These are phyloP conservation scores for Poicephalus gulielmi DNA, from an alignment of 2,113 vertebrate genomes.

Conservation along the genomic window DNA sequence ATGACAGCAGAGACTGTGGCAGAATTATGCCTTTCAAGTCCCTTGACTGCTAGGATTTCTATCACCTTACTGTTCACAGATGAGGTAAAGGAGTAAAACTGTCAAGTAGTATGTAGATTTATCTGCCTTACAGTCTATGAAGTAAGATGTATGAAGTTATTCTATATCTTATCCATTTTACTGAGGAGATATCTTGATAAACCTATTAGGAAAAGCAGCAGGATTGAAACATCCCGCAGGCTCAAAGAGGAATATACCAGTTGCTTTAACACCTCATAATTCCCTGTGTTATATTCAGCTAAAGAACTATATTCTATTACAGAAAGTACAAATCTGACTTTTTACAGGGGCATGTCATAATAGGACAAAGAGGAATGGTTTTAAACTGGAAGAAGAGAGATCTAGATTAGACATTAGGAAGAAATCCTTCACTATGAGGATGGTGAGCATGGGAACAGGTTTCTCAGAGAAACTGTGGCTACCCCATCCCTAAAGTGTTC, in stretches of 20 bases:
- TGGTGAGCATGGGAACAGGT: not conserved
- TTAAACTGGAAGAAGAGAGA: not conserved
- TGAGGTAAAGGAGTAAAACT: not conserved
- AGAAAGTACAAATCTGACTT: not conserved
- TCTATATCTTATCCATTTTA: fast-evolving
- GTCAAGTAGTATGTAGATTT: not conserved
- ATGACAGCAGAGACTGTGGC: not conserved
- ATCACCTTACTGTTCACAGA: not conserved
- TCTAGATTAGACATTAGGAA: not conserved
- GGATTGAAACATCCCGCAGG: not conserved
- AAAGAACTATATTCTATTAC: not conserved
- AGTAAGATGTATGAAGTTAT: not conserved
- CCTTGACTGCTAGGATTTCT: not conserved
- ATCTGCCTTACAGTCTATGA: not conserved
- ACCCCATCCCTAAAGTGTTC: not conserved
- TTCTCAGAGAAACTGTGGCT: not conserved
- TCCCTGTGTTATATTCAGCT: not conserved
- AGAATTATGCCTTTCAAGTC: not conserved
- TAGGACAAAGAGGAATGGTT: not conserved
- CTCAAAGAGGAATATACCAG: not conserved
- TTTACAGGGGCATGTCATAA: not conserved
- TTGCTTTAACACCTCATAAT: not conserved
- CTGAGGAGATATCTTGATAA: not conserved
- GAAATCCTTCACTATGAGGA: not conserved
- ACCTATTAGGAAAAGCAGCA: not conserved